Evolutionary conservation across 2,113 vertebrate species (phyloP).

Genomic region (Cathartes aura): DNA sequence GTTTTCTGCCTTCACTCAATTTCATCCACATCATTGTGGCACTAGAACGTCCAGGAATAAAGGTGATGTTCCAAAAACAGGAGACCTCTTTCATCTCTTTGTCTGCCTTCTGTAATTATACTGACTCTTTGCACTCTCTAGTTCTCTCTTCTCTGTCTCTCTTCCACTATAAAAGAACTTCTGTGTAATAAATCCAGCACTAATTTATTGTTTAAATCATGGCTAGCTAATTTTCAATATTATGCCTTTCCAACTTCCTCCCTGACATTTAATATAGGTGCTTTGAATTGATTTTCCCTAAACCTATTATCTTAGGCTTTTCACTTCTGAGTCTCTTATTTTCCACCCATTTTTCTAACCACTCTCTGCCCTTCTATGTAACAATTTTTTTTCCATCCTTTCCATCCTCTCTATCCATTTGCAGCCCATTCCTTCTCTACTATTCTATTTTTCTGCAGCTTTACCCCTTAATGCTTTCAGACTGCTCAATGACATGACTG

Average conservation of each 20-base stretch:
- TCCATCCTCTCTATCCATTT: neutral
- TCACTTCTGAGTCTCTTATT: neutral
- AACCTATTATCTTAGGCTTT: neutral
- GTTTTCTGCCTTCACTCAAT: neutral
- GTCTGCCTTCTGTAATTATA: neutral
- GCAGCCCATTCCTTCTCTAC: neutral
- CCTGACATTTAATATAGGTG: neutral
- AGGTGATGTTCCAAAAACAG: neutral
- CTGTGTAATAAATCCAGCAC: neutral
- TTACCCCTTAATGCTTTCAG: neutral
- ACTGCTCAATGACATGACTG: neutral
- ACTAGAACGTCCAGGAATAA: neutral
- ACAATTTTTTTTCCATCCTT: neutral
- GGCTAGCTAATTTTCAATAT: neutral
- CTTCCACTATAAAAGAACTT: neutral
- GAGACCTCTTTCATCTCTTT: neutral
- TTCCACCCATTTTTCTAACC: neutral
- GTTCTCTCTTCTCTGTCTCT: neutral
- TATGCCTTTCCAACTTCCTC: neutral
- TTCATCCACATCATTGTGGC: neutral
- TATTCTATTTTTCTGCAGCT: neutral
- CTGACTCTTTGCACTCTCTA: neutral
- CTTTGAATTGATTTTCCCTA: neutral
- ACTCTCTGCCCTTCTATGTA: neutral
- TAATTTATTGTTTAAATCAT: neutral